Evolutionary conservation across 2,888 invertebrate genomes (phyloP).

Genomic region (Ormyrus thymus): DNA sequence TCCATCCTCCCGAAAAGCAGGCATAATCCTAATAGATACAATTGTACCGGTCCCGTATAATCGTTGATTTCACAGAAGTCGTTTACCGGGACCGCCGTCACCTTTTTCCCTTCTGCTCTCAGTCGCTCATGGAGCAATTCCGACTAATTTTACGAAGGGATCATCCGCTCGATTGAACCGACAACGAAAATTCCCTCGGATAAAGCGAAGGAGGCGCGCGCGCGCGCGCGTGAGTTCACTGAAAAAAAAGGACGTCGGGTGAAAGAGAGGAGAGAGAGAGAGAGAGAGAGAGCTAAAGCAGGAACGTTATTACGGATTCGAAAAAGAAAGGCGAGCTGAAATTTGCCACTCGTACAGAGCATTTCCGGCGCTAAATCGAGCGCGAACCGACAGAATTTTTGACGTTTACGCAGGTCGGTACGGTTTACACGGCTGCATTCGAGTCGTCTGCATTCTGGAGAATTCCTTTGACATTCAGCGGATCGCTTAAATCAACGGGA

Average conservation of each 20-base stretch:
- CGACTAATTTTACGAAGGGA: constrained; percentile 47
- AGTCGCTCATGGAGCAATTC: constrained; percentile 34
- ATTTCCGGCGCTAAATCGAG: constrained; percentile 18
- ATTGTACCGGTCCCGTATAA: too few relatives aligned
- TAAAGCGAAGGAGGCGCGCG: background rate
- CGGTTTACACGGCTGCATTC: background rate
- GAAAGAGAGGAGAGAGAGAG: background rate
- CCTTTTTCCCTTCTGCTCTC: constrained; percentile 1
- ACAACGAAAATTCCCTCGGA: constrained; percentile 33
- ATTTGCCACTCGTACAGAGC: background rate
- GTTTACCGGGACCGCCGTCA: background rate
- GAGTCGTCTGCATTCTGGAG: background rate
- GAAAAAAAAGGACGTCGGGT: background rate
- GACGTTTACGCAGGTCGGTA: background rate
- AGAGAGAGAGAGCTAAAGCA: background rate
- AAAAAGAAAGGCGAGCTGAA: background rate
- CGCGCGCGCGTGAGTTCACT: background rate
- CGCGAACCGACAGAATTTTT: constrained; percentile 39
- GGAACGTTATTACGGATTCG: constrained; percentile 33
- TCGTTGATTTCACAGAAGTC: background rate
- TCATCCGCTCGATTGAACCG: constrained; percentile 43
- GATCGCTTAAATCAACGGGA: background rate
- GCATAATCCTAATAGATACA: too few relatives aligned
- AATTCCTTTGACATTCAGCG: background rate
- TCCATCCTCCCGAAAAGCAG: too few relatives aligned